Base-by-base conservation (phyloP, 1,140 invertebrate genomes). In the Sarcophaga bullata region DNA sequence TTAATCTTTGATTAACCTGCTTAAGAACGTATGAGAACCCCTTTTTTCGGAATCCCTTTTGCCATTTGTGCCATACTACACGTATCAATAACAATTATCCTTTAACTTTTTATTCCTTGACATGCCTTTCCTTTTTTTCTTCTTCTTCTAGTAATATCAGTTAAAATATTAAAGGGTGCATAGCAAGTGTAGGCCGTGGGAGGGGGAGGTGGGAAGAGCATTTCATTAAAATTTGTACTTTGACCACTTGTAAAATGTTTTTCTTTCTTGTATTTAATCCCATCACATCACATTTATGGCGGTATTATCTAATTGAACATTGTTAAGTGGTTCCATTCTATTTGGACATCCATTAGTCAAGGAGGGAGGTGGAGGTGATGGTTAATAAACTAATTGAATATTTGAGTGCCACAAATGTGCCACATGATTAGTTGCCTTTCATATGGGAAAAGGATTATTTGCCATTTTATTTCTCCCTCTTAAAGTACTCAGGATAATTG, bases 231-330 rank as follows among this genome's bases (percentile, higher is more conserved):
- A 84, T n/a, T 84, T 82, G 85, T 87, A 87, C n/a, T n/a, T 89
- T 88, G 88, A 87, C 88, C 88, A 89, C 88, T 89, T 89, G 88
- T 89, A 88, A 89, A 83, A 3, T 76, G 25, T 37, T 37, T 37
- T 37, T n/a, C n/a, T 4, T 37, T 37, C 25, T 84, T 89, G 88
- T 89, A 89, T 88, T 85, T 85, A 89, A 89, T 89, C n/a, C 88
- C 85, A 76, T 81, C 83, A 83, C 84, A 25, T 68, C 4, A 37
- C 4, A 37, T 37, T 37, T 37, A 37, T 37, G 25, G 25, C 25
- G 50, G 19, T 52, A 72, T 82, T 72, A 50, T 73, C 81, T 72
- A n/a, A 72, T 19, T 72, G 62, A 25, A 72, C 37, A 25, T 72
- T 68, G 15, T 68, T n/a, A n/a, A n/a, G 8, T 72, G n/a, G 9